phyloP scores from a whole-genome alignment of 2,888 invertebrate species.

The Nymphalis c-album region DNA sequence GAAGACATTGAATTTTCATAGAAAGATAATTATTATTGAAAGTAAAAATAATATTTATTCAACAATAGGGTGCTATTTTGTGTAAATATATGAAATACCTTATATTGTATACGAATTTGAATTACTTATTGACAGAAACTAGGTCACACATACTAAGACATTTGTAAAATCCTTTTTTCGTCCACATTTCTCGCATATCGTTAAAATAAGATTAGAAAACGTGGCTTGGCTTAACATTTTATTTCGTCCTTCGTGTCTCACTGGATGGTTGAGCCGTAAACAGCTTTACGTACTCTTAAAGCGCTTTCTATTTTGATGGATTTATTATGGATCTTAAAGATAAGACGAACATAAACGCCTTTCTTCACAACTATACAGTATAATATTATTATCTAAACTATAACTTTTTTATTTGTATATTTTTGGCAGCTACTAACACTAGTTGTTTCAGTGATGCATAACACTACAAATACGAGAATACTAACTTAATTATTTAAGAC shows the following conservation, averaged over 20 bases:
- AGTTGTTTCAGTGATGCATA: no score
- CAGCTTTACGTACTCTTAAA: constrained; percentile 26
- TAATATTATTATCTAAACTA: neutral
- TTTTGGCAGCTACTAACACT: no score
- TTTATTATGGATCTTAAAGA: constrained; percentile 31
- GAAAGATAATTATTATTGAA: no score
- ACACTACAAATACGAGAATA: no score
- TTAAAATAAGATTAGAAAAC: constrained; percentile 21
- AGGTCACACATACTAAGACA: constrained; percentile 1
- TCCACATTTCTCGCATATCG: constrained; percentile 16
- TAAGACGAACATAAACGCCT: constrained; percentile 15
- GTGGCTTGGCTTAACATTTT: constrained; percentile 17
- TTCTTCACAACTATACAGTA: neutral
- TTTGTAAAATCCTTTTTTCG: constrained; percentile 4
- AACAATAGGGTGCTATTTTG: no score
- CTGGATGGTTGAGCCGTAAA: constrained; percentile 18
- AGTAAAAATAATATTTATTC: no score
- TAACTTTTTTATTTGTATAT: no score
- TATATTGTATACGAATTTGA: no score
- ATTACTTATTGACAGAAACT: neutral
- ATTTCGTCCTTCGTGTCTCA: constrained; percentile 15
- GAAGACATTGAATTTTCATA: no score
- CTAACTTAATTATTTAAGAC: no score
- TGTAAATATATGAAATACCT: no score
- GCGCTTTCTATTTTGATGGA: constrained; percentile 25